Evolutionary conservation across 2,797 vertebrate genomes (phyloP).

Genomic region (Cossypha polioptera): DNA sequence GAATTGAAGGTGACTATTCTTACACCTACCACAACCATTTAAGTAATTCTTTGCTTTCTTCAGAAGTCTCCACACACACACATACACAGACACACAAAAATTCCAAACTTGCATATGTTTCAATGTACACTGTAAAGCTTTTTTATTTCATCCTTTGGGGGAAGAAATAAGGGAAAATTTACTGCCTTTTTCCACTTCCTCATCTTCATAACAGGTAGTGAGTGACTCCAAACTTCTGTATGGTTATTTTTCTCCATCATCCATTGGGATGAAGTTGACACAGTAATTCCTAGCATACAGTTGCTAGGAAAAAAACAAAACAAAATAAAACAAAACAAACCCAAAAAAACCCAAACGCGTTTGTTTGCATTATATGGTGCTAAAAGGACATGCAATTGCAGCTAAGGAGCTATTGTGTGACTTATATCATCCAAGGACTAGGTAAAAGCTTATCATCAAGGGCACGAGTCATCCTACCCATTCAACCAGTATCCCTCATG

Average conservation of each 20-base stretch:
- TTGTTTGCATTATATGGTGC: not conserved
- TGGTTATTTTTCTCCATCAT: not conserved
- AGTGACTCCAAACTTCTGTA: not conserved
- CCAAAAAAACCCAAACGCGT: not conserved
- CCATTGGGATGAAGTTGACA: not conserved
- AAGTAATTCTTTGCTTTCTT: not conserved
- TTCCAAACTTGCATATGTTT: not conserved
- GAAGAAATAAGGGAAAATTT: not conserved
- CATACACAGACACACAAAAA: not conserved
- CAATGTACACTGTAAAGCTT: not conserved
- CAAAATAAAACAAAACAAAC: constrained; percentile 5
- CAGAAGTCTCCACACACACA: not conserved
- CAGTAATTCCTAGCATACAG: constrained; percentile 33
- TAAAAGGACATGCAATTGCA: not conserved
- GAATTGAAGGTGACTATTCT: not conserved
- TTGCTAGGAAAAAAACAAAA: not conserved
- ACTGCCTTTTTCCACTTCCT: constrained; percentile 28
- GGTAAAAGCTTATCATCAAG: not conserved
- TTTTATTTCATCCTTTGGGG: not conserved
- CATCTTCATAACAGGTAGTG: constrained; percentile 20
- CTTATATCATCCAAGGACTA: not conserved
- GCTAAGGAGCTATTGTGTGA: not conserved
- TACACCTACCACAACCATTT: not conserved
- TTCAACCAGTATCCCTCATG: not conserved
- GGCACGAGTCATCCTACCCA: not conserved